Percentiles rank a stretch among this genome's conserved stretches.
These are phyloP conservation scores for Dermolepida albohirtum DNA, from an alignment of 2,888 invertebrate genomes.

Conservation along the genomic window DNA sequence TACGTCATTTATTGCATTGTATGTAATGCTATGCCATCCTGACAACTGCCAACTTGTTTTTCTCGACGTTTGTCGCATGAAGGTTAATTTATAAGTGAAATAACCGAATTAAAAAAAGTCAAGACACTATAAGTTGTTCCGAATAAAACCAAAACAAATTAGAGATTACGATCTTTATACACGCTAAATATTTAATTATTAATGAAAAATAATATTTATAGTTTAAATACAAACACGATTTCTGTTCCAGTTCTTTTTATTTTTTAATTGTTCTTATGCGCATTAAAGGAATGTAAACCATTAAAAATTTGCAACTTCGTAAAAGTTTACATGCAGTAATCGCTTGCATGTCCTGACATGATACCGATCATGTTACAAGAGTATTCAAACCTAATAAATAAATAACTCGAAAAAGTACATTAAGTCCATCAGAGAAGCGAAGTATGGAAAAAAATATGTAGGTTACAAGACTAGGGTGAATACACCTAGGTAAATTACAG, in stretches of 20 bases:
- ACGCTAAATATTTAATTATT: neutral
- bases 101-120: too few relatives aligned
- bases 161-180: neutral
- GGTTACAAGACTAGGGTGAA: constrained; percentile 29
- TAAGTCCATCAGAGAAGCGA: constrained; percentile 18
- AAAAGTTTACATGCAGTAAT: constrained; percentile 8
- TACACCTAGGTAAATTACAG: constrained; percentile 9
- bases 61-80: too few relatives aligned
- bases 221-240: neutral
- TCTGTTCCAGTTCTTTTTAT: constrained; percentile 8
- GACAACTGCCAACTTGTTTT: too few relatives aligned
- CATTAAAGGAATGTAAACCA: constrained; percentile 17
- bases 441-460: constrained; percentile 1
- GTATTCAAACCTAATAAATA: constrained; percentile 27
- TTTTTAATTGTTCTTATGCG: constrained; percentile 7
- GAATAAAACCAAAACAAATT: too few relatives aligned
- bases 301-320: constrained; percentile 22
- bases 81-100: too few relatives aligned
- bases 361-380: constrained; percentile 30
- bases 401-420: constrained; percentile 28
- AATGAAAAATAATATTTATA: neutral
- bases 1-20: too few relatives aligned
- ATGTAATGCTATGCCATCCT: too few relatives aligned
- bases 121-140: too few relatives aligned
- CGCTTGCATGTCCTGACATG: constrained; percentile 34